phyloP scores from a whole-genome alignment of 2,113 vertebrate genomes.

The Gallinago paraguaiae region DNA sequence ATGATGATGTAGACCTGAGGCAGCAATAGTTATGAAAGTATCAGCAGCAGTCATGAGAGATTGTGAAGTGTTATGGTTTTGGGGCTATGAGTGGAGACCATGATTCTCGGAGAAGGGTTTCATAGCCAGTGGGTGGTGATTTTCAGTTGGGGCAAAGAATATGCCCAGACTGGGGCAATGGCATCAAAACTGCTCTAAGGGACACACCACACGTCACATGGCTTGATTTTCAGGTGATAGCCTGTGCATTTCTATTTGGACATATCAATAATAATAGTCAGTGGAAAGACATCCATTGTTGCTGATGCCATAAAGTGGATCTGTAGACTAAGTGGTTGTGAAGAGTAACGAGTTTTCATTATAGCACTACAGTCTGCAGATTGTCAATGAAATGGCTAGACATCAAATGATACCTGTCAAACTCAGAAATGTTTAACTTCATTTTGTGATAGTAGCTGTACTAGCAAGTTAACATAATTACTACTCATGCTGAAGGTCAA shows the following conservation, averaged over 20 bases:
- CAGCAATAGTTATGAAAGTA: background rate
- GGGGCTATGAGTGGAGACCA: background rate
- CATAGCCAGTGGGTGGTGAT: background rate
- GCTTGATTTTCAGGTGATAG: background rate
- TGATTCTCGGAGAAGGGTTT: background rate
- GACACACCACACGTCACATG: rapidly evolving
- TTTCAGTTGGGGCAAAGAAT: background rate
- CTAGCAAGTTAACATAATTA: background rate
- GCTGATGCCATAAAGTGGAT: background rate
- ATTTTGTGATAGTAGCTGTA: background rate
- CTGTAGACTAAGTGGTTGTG: background rate
- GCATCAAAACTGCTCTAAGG: background rate
- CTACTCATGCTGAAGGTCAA: background rate
- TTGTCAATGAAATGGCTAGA: background rate
- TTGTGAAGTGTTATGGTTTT: background rate
- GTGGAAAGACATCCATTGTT: background rate
- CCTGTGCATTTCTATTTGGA: background rate
- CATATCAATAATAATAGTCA: background rate
- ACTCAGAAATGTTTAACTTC: background rate
- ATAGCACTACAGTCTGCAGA: background rate
- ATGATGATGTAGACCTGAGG: background rate
- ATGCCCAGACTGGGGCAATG: rapidly evolving
- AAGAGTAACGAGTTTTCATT: background rate
- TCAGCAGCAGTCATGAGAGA: background rate
- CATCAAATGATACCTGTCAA: background rate